Evolutionary conservation across 1,140 invertebrate species (phyloP), one percentile per base, ranked within the genome.

Genomic region (Cotesia glomerata): DNA sequence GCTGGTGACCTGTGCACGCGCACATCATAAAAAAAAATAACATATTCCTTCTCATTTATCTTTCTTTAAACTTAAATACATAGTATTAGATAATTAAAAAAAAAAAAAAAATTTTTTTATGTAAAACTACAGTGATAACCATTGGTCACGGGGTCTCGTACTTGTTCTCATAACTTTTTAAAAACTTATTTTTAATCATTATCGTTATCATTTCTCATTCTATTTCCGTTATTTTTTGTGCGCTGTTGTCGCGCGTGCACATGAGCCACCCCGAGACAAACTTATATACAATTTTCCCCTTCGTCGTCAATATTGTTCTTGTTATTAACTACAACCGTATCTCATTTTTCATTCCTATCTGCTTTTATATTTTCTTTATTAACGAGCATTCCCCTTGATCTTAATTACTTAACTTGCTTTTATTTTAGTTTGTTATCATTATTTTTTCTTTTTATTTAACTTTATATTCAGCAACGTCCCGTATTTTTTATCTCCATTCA

Each of bases 81-180:
- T 80, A 82, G 81, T 80, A 83, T 83, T 80, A 83, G 78, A 72
- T 82, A 82, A 83, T 82, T 75, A n/a, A 70, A 45, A 45, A 45
- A 45, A 75, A n/a, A 70, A 45, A 45, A 45, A 11, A 11, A 77
- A 80, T 79, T 80, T 77, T 82, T 85, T 81, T 81, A 85, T 84
- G 83, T 80, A 84, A 86, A 73, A 84, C 83, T 86, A 84, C 79
- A 84, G 74, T 84, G 82, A 84, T 85, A 83, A 84, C 82, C 79
- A 80, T 79, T 78, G 81, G 39, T 79, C 82, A 78, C 82, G 83
- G 82, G 82, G 80, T 75, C 78, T 82, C 79, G 78, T 68, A 80
- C 34, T 14, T 13, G 14, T 66, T 52, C 26, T 66, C 45, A 16
- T 49, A 16, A 13, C 14, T 26, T 26, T 52, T 66, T 36, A 18